These are phyloP conservation scores for Cebidichthys violaceus DNA, from an alignment of 2,113 vertebrate species.

Conservation along the genomic window DNA sequence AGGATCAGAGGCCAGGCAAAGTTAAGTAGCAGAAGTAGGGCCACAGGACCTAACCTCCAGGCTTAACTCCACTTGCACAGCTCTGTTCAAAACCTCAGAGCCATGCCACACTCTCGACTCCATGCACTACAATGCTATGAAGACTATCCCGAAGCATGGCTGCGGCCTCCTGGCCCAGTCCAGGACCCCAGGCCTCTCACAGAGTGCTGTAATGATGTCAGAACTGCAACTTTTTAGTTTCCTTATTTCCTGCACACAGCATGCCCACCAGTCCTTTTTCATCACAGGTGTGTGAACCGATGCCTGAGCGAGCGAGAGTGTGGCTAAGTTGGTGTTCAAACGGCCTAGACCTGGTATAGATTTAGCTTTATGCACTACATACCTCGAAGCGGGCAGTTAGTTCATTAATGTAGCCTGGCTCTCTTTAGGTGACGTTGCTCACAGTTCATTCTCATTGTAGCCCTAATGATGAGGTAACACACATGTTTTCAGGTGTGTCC, in stretches of 20 bases:
- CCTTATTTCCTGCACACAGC: constrained; percentile 66
- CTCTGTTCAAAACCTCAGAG: constrained; percentile 54
- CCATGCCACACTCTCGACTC: constrained; percentile 31
- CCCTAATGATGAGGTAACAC: constrained; percentile 70
- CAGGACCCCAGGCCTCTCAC: constrained; percentile 55
- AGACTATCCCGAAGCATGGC: constrained; percentile 36
- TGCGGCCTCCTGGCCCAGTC: constrained; percentile 23
- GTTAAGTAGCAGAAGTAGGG: constrained; percentile 55
- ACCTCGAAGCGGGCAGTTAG: constrained; percentile 57
- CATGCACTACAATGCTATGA: constrained; percentile 49
- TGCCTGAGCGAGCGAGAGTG: constrained; percentile 35
- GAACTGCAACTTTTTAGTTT: constrained; percentile 41
- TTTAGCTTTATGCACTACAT: constrained; percentile 73
- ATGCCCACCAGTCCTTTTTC: constrained; percentile 54
- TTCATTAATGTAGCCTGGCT: constrained; percentile 72
- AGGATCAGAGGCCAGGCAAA: constrained; percentile 38
- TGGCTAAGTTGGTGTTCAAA: constrained; percentile 43
- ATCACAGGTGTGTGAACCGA: constrained; percentile 69
- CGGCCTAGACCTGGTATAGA: constrained; percentile 64
- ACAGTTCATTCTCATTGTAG: constrained; percentile 80
- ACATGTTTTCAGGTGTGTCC: constrained; percentile 77
- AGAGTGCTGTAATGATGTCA: constrained; percentile 63
- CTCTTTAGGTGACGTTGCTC: constrained; percentile 65
- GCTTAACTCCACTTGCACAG: constrained; percentile 20
- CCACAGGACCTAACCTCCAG: constrained; percentile 43